Percentiles rank a stretch among this genome's conserved stretches.
Conservation (phyloP, 1,140 invertebrate species). For the Stenopsyche tienmushanensis region DNA sequence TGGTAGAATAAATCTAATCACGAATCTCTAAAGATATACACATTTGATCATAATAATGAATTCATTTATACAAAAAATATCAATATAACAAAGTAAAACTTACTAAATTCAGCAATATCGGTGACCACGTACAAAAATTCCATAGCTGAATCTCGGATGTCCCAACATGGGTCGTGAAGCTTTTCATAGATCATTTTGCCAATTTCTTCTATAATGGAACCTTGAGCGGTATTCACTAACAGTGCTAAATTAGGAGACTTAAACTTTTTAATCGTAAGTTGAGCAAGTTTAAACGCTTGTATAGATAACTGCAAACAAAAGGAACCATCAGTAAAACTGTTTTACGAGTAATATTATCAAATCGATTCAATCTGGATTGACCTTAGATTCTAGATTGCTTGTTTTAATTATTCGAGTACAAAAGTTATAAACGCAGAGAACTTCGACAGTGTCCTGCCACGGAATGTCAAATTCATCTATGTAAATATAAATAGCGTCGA, state of each 20-base stretch:
- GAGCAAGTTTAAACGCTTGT: slow-evolving; percentile 66
- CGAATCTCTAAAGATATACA: no score
- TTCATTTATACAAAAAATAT: neutral
- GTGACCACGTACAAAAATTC: slow-evolving; percentile 70
- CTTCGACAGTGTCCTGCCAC: slow-evolving; percentile 72
- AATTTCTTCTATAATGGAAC: slow-evolving; percentile 63
- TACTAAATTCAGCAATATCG: slow-evolving; percentile 68
- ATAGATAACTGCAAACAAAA: slow-evolving; percentile 61
- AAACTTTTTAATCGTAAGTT: slow-evolving; percentile 70
- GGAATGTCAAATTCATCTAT: slow-evolving; percentile 70
- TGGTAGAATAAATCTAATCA: no score
- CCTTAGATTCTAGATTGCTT: slow-evolving; percentile 55
- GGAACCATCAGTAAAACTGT: neutral
- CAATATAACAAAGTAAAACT: slow-evolving; percentile 43
- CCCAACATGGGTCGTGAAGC: slow-evolving; percentile 71
- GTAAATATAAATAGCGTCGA: slow-evolving; percentile 63
- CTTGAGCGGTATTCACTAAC: slow-evolving; percentile 63
- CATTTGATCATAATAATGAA: no score
- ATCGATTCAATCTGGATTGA: slow-evolving; percentile 40
- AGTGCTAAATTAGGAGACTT: slow-evolving; percentile 72
- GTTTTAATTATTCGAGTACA: slow-evolving; percentile 58
- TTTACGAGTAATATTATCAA: neutral
- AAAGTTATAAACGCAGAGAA: slow-evolving; percentile 60
- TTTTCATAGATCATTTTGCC: slow-evolving; percentile 67
- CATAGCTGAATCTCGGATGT: slow-evolving; percentile 71